phyloP scores from a whole-genome alignment of 35 echinoderm and acorn worm species.

The Lytechinus variegatus region DNA sequence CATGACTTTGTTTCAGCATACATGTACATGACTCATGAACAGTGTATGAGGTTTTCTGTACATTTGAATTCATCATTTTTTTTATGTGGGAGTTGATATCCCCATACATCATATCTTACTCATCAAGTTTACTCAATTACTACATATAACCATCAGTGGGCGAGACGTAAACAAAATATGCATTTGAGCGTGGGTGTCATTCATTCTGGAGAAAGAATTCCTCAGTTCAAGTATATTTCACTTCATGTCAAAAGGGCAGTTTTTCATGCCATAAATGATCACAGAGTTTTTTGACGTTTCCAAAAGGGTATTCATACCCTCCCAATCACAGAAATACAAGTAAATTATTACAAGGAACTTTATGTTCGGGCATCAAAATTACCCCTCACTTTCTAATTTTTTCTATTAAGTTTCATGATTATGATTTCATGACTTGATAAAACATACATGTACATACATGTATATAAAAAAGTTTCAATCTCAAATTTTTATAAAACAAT shows the following conservation, averaged over 20 bases:
- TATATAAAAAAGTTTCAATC: too few species aligned
- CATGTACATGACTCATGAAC: not conserved
- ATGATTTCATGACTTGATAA: too few species aligned
- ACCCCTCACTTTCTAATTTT: too few species aligned
- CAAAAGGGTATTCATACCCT: not conserved
- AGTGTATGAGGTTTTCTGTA: not conserved
- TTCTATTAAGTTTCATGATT: too few species aligned
- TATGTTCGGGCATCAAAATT: too few species aligned
- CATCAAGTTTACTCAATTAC: slow-evolving; percentile 6
- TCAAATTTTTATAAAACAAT: too few species aligned
- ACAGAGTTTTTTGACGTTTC: not conserved
- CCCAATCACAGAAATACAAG: too few species aligned
- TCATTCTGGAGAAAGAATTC: not conserved
- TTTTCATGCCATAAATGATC: not conserved
- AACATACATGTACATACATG: too few species aligned
- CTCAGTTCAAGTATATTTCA: not conserved
- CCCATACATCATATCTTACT: not conserved
- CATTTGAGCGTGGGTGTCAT: not conserved
- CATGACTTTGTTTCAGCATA: too few species aligned
- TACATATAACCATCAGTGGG: not conserved
- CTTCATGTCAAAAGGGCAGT: not conserved
- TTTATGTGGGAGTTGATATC: not conserved
- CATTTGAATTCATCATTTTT: too few species aligned
- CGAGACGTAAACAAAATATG: not conserved
- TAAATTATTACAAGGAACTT: too few species aligned